Evolutionary conservation across 2,797 vertebrate genomes (phyloP), one percentile per base, ranked within the genome.

Genomic region (Spheniscus humboldti): DNA sequence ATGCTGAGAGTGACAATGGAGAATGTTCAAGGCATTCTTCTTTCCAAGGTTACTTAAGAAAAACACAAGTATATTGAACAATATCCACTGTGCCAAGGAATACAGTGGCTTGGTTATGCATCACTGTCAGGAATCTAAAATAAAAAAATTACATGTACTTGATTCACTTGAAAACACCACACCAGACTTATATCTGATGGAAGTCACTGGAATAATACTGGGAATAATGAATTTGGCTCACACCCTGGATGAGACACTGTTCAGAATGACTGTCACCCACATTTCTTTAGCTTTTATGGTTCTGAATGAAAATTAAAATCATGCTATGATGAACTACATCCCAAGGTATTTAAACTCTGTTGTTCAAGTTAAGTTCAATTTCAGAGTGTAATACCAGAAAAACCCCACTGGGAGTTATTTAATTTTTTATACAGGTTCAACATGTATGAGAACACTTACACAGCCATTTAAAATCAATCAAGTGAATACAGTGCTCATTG

Each of bases 401-500:
- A 88, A 88, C 84, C 90, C 96, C 69, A 0, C 14, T 94, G 97
- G 96, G 90, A 95, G 43, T 87, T 91, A 69, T 62, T 92, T 91
- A 67, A 94, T 86, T 93, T 95, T 93, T 96, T 64, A 77, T 92
- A 47, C 71, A 94, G 93, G 79, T 86, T 96, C 93, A 95, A 86
- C 69, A 82, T 78, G 84, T 86, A 81, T 94, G 77, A 92, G 92
- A 95, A 94, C 64, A 92, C 39, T 96, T 94, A 90, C 33, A 37
- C 64, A 94, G n/a, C 53, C 69, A 96, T 92, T 96, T 95, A 80
- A 90, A 96, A 89, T 96, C 96, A 94, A 93, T 97, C 92, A 95
- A 55, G 39, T 77, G 92, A 96, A 69, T 55, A 80, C 68, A 64
- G 84, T 66, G 25, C 64, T 94, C 92, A 69, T 88, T 27, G 15